A percentile compares a stretch with the other conserved stretches of the same genome.
These are phyloP conservation scores for Drosophila simulans DNA, from an alignment of 1,140 invertebrate species.

Conservation along the genomic window DNA sequence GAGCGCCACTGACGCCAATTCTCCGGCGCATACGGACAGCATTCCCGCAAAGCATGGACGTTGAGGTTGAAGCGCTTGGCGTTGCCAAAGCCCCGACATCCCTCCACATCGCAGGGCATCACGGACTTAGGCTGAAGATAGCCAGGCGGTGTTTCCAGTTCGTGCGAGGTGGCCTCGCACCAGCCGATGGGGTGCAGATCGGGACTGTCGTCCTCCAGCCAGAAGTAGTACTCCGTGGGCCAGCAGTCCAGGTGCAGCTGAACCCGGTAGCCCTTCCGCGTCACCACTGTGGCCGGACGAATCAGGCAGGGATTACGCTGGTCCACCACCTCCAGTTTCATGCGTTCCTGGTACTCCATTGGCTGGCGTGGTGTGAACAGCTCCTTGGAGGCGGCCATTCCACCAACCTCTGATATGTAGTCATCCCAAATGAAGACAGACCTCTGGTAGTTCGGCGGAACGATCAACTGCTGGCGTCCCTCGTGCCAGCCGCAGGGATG, in stretches of 20 bases:
- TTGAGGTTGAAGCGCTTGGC: conserved; percentile 90
- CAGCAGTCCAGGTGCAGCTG: conserved; percentile 96
- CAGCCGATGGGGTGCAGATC: conserved; percentile 97
- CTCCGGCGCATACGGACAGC: conserved; percentile 91
- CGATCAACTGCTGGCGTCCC: conserved; percentile 91
- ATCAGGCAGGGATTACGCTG: conserved; percentile 90
- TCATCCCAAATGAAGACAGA: conserved; percentile 93
- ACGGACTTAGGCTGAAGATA: conserved; percentile 40
- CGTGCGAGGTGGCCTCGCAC: conserved; percentile 94
- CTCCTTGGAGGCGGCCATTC: conserved; percentile 91
- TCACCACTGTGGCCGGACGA: conserved; percentile 93
- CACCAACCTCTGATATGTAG: conserved; percentile 91
- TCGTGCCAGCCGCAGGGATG: conserved; percentile 97
- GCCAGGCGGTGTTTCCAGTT: conserved; percentile 91
- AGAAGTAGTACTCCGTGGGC: conserved; percentile 93
- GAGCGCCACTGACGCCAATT: conserved; percentile 82
- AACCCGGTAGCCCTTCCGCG: conserved; percentile 91
- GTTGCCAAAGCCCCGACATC: conserved; percentile 93
- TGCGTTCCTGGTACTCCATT: conserved; percentile 93
- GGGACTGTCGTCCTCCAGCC: conserved; percentile 95
- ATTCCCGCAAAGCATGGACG: conserved; percentile 90
- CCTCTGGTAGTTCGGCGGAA: conserved; percentile 90
- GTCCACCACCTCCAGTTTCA: conserved; percentile 97
- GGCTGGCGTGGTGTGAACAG: conserved; percentile 92
- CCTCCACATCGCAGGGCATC: conserved; percentile 88